Conservation (phyloP, 2,113 vertebrate species). For the Crypturellus undulatus region DNA sequence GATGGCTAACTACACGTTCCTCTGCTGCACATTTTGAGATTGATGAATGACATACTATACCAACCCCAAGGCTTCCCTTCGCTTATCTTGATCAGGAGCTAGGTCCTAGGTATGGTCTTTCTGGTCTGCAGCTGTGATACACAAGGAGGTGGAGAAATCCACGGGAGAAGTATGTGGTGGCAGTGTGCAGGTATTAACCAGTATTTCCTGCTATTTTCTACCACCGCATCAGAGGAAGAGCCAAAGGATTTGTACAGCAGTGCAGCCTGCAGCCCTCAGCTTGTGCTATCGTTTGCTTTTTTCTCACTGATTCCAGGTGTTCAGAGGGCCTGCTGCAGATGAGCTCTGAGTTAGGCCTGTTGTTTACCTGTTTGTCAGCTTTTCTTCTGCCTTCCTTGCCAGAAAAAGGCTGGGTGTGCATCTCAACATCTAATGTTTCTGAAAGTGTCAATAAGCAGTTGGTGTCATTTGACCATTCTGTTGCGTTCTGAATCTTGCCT, state of each 20-base stretch:
- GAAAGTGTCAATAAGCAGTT: neutral
- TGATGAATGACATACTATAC: neutral
- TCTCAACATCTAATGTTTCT: neutral
- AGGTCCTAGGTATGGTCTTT: neutral
- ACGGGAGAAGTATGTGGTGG: neutral
- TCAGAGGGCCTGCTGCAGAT: neutral
- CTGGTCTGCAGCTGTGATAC: neutral
- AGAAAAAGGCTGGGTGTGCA: neutral
- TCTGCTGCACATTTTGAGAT: neutral
- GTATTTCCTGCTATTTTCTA: neutral
- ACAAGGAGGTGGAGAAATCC: neutral
- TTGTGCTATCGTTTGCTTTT: neutral
- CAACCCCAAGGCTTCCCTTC: neutral
- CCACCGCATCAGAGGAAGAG: neutral
- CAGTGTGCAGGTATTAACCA: neutral
- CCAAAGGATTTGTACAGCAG: neutral
- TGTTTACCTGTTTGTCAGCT: neutral
- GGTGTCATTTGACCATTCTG: neutral
- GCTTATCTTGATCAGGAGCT: neutral
- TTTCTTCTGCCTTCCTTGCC: neutral
- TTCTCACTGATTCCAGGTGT: neutral
- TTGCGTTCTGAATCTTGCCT: neutral
- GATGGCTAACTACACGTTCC: neutral
- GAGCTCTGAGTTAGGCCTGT: neutral
- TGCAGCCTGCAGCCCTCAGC: neutral